These are phyloP conservation scores for Dolichallabes microphthalmus DNA, from an alignment of 2,113 vertebrate species.

Conservation along the genomic window DNA sequence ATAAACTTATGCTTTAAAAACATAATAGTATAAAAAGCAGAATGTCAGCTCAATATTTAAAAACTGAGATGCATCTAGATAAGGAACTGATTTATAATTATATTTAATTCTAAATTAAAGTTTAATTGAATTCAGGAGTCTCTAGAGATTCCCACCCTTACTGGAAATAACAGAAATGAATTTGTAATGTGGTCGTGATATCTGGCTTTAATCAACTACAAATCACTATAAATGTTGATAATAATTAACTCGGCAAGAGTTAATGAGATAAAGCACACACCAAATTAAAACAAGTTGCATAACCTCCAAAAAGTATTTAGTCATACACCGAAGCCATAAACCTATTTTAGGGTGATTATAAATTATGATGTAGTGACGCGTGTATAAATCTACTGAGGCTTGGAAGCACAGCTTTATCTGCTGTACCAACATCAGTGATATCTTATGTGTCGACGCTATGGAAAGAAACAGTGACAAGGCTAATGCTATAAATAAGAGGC, in stretches of 20 bases:
- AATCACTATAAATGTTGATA: not conserved
- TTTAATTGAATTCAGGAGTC: not conserved
- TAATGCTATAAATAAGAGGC: conserved; percentile 37
- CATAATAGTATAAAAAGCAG: not conserved
- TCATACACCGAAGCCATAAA: not conserved
- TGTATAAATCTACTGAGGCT: conserved; percentile 1
- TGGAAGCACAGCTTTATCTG: not conserved
- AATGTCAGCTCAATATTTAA: not conserved
- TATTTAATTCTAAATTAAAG: not conserved
- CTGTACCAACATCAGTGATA: not conserved
- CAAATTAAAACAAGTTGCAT: conserved; percentile 5
- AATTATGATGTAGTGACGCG: conserved; percentile 12
- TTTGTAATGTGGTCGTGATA: not conserved
- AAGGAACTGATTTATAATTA: not conserved
- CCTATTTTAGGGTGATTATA: not conserved
- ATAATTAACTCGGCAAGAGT: not conserved
- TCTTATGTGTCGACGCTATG: not conserved
- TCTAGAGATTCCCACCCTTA: not conserved
- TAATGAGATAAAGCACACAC: not conserved
- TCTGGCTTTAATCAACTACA: not conserved
- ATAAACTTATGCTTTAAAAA: not conserved
- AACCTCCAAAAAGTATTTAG: not conserved
- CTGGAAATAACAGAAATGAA: not conserved
- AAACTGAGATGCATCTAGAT: not conserved
- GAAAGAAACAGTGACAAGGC: conserved; percentile 32